Conservation (phyloP, 2,113 vertebrate species). For the Sclerurus mexicanus region DNA sequence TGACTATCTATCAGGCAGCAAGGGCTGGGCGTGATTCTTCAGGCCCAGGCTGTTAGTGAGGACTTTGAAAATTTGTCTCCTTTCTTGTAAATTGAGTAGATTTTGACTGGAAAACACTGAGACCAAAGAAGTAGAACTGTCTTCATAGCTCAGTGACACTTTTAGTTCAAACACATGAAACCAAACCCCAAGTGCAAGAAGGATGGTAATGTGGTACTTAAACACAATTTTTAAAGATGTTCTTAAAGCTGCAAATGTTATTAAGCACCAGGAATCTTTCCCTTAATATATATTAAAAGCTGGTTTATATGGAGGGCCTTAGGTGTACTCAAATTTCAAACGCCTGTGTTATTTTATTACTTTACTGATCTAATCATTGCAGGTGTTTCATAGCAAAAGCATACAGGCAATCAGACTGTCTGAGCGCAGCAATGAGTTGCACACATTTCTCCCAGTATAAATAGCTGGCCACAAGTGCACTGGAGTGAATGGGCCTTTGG, state of each 20-base stretch:
- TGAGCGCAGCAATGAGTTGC: neutral
- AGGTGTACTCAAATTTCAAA: constrained; percentile 38
- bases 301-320: constrained; percentile 4
- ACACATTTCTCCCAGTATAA: neutral
- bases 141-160: neutral
- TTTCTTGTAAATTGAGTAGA: neutral
- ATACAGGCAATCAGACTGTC: neutral
- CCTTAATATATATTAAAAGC: constrained; percentile 45
- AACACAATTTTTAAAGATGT: neutral
- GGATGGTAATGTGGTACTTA: neutral
- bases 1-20: neutral
- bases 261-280: neutral
- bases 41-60: neutral
- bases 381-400: constrained; percentile 49
- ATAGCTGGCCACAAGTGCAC: neutral
- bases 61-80: neutral
- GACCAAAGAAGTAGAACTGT: neutral
- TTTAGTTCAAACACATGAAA: neutral
- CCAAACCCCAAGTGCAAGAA: neutral
- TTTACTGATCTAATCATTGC: neutral
- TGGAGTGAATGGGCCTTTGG: neutral
- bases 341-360: neutral
- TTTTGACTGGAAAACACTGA: neutral
- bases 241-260: constrained; percentile 33
- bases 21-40: neutral